Evolutionary conservation across 2,888 invertebrate species (phyloP).

Genomic region (Ichneumon xanthorius): DNA sequence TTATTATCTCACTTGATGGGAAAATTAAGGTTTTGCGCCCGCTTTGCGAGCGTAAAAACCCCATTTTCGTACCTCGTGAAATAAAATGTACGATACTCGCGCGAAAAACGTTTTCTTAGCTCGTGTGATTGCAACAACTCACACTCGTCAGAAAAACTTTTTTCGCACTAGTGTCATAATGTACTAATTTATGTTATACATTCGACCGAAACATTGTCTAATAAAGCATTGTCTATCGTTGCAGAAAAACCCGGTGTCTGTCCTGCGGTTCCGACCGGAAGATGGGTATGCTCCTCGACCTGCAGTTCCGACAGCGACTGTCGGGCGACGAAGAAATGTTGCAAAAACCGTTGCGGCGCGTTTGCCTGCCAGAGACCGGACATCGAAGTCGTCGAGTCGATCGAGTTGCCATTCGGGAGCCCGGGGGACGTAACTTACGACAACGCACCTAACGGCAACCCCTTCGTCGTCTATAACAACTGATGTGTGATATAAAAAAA

Average conservation of each 20-base stretch:
- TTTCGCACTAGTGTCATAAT: no score
- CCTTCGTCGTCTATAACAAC: constrained; percentile 57
- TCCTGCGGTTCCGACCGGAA: constrained; percentile 85
- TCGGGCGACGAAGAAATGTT: constrained; percentile 86
- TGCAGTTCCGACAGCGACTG: constrained; percentile 87
- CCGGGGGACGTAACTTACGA: constrained; percentile 45
- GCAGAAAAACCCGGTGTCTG: constrained; percentile 86
- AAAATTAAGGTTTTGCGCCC: no score
- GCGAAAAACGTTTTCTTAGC: no score
- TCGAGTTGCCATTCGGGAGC: constrained; percentile 51
- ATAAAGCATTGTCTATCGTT: constrained; percentile 60
- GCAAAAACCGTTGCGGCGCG: constrained; percentile 87
- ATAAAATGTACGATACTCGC: no score
- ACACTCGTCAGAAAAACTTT: no score
- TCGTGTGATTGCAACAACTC: no score
- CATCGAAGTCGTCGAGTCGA: constrained; percentile 49
- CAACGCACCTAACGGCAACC: constrained; percentile 57
- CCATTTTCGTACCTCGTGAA: no score
- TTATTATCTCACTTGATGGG: no score
- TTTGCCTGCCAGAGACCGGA: constrained; percentile 84
- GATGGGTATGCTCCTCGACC: constrained; percentile 87
- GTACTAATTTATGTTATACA: no score
- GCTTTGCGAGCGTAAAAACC: no score
- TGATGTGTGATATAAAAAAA: background rate
- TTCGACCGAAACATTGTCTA: no score